These are phyloP conservation scores for Cremastinae sp. DNA, from an alignment of 2,888 invertebrate genomes.

Conservation along the genomic window DNA sequence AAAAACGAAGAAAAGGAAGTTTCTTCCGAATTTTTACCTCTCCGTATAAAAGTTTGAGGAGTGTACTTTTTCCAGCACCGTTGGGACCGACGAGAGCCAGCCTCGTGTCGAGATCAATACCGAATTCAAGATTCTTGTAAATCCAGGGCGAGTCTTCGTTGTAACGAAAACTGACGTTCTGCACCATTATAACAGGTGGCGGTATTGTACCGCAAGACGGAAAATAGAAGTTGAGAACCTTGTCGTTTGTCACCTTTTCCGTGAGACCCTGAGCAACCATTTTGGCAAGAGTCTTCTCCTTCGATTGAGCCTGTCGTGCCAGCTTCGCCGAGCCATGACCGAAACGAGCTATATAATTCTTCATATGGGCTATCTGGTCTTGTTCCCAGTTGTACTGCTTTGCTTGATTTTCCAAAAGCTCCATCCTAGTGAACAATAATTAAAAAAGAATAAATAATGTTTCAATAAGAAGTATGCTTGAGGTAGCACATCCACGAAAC, in stretches of 20 bases:
- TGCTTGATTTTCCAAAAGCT: constrained; percentile 98
- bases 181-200: constrained; percentile 99
- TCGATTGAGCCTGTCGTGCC: constrained; percentile 99
- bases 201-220: constrained; percentile 96
- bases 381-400: constrained; percentile 99
- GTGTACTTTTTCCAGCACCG: constrained; percentile 99
- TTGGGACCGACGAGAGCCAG: constrained; percentile 98
- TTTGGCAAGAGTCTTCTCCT: constrained; percentile 99
- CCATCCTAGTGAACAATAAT: constrained; percentile 83
- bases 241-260: constrained; percentile 95
- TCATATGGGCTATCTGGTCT: constrained; percentile 99
- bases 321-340: constrained; percentile 99
- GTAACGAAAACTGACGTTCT: constrained; percentile 98
- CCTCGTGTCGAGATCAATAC: constrained; percentile 97
- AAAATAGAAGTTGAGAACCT: constrained; percentile 96
- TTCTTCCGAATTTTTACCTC: constrained; percentile 91
- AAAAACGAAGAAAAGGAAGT: too few species aligned
- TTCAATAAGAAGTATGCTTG: too few species aligned
- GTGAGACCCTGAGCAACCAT: constrained; percentile 99
- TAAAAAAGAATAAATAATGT: constrained; percentile 6
- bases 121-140: constrained; percentile 98
- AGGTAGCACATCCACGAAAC: too few species aligned
- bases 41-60: constrained; percentile 96
- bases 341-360: constrained; percentile 99
- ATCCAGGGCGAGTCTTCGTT: constrained; percentile 93